Evolutionary conservation across 2,113 vertebrate genomes (phyloP), one percentile per base, ranked within the genome.

Genomic region (Xiphorhynchus elegans): DNA sequence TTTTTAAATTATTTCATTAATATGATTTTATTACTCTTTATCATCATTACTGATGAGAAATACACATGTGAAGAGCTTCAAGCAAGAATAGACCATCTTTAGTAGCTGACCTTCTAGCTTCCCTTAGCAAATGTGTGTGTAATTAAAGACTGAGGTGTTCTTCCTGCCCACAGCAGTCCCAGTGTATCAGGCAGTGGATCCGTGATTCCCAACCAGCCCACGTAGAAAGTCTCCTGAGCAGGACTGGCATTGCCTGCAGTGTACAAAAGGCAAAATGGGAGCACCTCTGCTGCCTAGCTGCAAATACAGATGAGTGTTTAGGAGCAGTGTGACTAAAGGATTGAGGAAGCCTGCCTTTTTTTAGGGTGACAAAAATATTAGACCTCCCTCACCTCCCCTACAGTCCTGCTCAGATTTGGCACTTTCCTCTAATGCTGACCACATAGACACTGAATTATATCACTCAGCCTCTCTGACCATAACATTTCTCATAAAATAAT

Each of bases 101-200:
- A 78, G 42, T 33, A 64, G 64, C 40, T 55, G 56, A 63, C 44
- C 16, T 47, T 35, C 25, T 29, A 9, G 37, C 31, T 69, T 84
- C 33, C 47, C 35, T 55, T 35, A 59, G 64, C 73, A 69, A 78
- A 80, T 9, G 7, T 1, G 26, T 0, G 0, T 42, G 40, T 0
- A 0, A 2, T 31, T 37, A 37, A 59, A 80, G 26, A 18, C 15
- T 33, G n/a, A 47, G 37, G 31, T 83, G 33, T 46, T 79, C 29
- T 14, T 84, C 29, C 42, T 56, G 37, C 44, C 79, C 47, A 26
- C 64, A 42, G 50, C 13, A 26, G 13, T 66, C 50, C 50, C 46
- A 39, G 7, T 1, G 2, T 77, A 13, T 69, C 63, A 39, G 5
- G 20, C 2, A 46, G 35, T 10, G 29, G 33, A 26, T 64, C 50